Conservation (phyloP, 2,113 vertebrate genomes). For the Aramus guarauna region DNA sequence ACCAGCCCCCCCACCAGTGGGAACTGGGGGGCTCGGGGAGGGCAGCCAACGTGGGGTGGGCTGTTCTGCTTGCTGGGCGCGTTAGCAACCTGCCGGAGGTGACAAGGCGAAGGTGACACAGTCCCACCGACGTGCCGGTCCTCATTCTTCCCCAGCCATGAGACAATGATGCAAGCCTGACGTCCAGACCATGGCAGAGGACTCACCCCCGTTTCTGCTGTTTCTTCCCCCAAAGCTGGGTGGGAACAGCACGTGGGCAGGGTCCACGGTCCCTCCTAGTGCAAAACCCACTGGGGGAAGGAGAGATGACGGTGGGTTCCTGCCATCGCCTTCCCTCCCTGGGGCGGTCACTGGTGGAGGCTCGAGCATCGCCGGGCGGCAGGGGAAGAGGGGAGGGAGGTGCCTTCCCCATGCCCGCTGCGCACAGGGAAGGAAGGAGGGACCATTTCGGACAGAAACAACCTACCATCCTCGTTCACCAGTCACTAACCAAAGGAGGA, state of each 20-base stretch:
- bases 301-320: neutral
- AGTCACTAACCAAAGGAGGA: constrained; percentile 55
- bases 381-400: neutral
- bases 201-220: neutral
- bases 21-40: neutral
- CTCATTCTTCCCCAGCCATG: neutral
- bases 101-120: neutral
- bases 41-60: neutral
- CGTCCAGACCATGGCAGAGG: neutral
- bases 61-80: neutral
- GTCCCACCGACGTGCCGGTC: accelerated
- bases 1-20: neutral
- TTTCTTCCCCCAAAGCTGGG: neutral
- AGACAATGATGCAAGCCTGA: neutral
- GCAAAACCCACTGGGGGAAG: constrained; percentile 7
- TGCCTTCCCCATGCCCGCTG: neutral
- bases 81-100: neutral
- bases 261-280: constrained; percentile 22
- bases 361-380: neutral
- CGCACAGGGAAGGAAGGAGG: neutral
- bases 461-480: constrained; percentile 68
- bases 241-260: neutral
- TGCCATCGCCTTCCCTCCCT: neutral
- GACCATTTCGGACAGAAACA: constrained; percentile 48
- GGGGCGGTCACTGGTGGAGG: neutral